Evolutionary conservation across 2,113 vertebrate species (phyloP).

Genomic region (Hemiscyllium ocellatum): DNA sequence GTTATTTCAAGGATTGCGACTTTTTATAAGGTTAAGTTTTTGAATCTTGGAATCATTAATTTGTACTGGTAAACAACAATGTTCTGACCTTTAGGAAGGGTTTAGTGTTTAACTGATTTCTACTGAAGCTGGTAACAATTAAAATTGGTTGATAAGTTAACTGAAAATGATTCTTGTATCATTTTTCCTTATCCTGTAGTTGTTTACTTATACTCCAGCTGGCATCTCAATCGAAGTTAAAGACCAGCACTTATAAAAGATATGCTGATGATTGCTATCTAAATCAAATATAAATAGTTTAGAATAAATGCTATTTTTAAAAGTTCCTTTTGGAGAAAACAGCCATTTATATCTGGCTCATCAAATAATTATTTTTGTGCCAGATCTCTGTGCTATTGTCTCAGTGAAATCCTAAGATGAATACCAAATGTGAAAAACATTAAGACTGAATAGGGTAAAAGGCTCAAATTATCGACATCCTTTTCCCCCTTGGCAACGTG

Average conservation of each 20-base stretch:
- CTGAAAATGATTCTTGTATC: not conserved
- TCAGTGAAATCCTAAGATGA: not conserved
- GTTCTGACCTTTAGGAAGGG: not conserved
- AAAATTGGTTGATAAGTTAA: not conserved
- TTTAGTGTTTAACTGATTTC: not conserved
- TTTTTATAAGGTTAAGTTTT: not conserved
- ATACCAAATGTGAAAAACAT: not conserved
- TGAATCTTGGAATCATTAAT: not conserved
- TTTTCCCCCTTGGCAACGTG: not conserved
- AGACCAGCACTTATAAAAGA: not conserved
- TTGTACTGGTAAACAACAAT: not conserved
- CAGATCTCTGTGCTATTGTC: not conserved
- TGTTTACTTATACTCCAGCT: not conserved
- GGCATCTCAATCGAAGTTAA: not conserved
- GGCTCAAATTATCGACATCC: not conserved
- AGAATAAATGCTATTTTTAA: not conserved
- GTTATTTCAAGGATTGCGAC: not conserved
- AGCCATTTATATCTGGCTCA: not conserved
- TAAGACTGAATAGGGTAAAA: not conserved
- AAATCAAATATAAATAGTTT: not conserved
- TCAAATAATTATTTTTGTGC: not conserved
- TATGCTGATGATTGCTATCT: not conserved
- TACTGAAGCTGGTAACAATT: not conserved
- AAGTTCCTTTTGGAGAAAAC: not conserved
- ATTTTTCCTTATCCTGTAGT: not conserved